Percentiles rank a stretch among this genome's conserved stretches.
phyloP scores from a whole-genome alignment of 2,888 invertebrate genomes.

The Lissonota sp. region DNA sequence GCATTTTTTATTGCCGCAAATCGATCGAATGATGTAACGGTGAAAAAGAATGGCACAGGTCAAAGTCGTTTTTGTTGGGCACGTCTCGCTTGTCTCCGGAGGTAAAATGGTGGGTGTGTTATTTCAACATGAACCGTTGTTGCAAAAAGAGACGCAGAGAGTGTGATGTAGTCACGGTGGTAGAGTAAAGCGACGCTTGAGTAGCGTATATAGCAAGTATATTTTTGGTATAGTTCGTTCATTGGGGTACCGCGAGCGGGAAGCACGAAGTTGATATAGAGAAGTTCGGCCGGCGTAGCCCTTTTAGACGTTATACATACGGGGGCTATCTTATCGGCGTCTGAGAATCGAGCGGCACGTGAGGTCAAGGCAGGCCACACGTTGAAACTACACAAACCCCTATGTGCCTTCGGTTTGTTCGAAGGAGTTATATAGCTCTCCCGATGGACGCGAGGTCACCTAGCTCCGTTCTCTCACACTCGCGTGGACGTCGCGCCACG shows the following conservation, averaged over 20 bases:
- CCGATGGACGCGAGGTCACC: constrained; percentile 67
- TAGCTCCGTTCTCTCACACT: constrained; percentile 47
- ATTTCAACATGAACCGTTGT: not conserved
- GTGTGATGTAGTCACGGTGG: constrained; percentile 9
- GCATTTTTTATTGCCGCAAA: not conserved
- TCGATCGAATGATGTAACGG: constrained; percentile 7
- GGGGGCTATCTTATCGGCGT: constrained; percentile 71
- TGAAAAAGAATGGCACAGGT: constrained; percentile 5
- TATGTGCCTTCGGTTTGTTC: constrained; percentile 37
- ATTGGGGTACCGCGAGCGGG: constrained; percentile 1
- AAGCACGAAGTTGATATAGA: not conserved
- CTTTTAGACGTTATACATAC: constrained; percentile 63
- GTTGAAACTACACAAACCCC: constrained; percentile 71
- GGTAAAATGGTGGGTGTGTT: not conserved
- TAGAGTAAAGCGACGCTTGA: constrained; percentile 26
- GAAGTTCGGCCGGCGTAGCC: constrained; percentile 54
- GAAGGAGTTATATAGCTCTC: constrained; percentile 29
- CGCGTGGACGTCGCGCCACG: constrained; percentile 58
- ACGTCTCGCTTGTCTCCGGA: not conserved
- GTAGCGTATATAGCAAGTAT: constrained; percentile 20
- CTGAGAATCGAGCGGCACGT: constrained; percentile 70
- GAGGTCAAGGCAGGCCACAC: constrained; percentile 78
- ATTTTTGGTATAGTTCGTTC: constrained; percentile 30
- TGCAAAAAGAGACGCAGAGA: not conserved
- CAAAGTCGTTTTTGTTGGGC: not conserved